Conservation (phyloP, 2,888 invertebrate species). For the Theretra japonica region DNA sequence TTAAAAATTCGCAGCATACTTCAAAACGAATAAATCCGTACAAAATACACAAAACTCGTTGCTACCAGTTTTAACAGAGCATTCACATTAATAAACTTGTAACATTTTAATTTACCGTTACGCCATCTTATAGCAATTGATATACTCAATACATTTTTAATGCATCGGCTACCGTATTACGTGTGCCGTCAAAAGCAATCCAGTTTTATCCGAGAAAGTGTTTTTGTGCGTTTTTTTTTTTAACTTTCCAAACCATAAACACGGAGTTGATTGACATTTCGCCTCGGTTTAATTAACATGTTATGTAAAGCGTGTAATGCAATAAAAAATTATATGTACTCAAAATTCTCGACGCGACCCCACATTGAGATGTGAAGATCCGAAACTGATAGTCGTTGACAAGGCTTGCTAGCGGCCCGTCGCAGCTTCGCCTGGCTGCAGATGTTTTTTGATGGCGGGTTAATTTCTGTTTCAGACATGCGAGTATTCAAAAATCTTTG, state of each 20-base stretch:
- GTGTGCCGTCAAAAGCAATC: neutral
- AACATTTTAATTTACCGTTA: conserved; percentile 16
- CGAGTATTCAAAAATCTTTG: too few relatives aligned
- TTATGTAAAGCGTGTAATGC: conserved; percentile 14
- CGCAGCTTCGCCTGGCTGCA: too few relatives aligned
- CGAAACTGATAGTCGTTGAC: too few relatives aligned
- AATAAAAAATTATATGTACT: neutral
- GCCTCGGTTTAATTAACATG: conserved; percentile 20
- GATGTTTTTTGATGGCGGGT: too few relatives aligned
- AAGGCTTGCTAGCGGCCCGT: too few relatives aligned
- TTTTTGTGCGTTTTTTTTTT: conserved; percentile 19
- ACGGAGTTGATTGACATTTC: conserved; percentile 19
- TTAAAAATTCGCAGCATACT: too few relatives aligned
- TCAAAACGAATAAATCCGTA: neutral
- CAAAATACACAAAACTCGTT: neutral
- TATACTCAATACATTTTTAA: conserved; percentile 12
- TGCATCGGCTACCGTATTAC: conserved; percentile 21
- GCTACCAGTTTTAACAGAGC: conserved; percentile 14
- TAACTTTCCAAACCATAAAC: conserved; percentile 9
- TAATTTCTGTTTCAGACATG: too few relatives aligned
- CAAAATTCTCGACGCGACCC: neutral
- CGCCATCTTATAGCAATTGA: neutral
- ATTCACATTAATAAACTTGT: conserved; percentile 18
- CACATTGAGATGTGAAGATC: neutral
- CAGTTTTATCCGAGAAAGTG: conserved; percentile 13